Percentiles rank a stretch among this genome's conserved stretches.
phyloP scores from a whole-genome alignment of 2,888 invertebrate genomes.

The Sisyra terminalis region DNA sequence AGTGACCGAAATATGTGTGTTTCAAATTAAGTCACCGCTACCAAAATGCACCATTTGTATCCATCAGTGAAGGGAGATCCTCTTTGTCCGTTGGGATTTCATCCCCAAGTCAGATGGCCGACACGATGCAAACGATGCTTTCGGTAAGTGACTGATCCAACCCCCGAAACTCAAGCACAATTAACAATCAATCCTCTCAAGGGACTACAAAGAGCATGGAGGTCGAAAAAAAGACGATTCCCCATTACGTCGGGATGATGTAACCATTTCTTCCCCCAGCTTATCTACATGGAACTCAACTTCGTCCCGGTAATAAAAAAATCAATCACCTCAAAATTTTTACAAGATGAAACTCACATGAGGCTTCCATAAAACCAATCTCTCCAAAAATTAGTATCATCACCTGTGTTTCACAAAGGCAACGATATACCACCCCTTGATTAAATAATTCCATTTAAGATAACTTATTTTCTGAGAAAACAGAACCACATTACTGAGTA shows the following conservation, averaged over 20 bases:
- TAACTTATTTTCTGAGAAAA: too few relatives aligned
- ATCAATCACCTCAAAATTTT: not conserved
- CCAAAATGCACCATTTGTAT: conserved; percentile 54
- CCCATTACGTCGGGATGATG: conserved; percentile 30
- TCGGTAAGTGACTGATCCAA: conserved; percentile 30
- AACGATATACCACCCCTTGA: too few relatives aligned
- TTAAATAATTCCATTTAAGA: too few relatives aligned
- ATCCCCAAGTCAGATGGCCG: conserved; percentile 88
- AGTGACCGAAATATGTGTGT: too few relatives aligned
- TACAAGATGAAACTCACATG: not conserved
- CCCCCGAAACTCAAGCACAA: not conserved
- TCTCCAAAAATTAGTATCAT: too few relatives aligned
- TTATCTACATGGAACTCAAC: conserved; percentile 48
- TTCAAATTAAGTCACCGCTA: not conserved
- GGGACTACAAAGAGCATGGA: conserved; percentile 83
- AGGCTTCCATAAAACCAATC: not conserved
- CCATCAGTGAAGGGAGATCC: conserved; percentile 73
- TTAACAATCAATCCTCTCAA: conserved; percentile 17
- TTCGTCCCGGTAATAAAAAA: conserved; percentile 28
- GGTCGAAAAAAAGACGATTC: conserved; percentile 49
- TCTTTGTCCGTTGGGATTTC: conserved; percentile 81
- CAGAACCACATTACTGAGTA: too few relatives aligned
- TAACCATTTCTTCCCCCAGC: conserved; percentile 63
- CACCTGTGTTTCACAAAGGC: too few relatives aligned
- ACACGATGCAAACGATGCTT: conserved; percentile 87